Conservation (phyloP, 2,113 vertebrate species). For the Centropristis striata region DNA sequence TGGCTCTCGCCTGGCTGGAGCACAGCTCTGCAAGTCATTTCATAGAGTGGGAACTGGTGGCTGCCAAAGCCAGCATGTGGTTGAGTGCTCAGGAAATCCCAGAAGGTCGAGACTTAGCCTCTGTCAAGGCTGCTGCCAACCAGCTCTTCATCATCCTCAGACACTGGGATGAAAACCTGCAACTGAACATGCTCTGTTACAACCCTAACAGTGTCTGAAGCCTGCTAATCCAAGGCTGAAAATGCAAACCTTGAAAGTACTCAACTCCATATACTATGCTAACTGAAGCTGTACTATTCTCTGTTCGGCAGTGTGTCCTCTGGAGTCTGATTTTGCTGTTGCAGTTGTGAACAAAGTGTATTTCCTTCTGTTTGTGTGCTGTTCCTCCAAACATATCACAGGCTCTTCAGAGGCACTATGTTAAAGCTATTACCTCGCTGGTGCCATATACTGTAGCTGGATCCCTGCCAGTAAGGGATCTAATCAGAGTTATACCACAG, state of each 20-base stretch:
- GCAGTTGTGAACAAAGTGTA: conserved; percentile 70
- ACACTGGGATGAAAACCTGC: conserved; percentile 97
- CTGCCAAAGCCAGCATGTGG: conserved; percentile 95
- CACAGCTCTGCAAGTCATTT: conserved; percentile 94
- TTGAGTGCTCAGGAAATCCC: conserved; percentile 89
- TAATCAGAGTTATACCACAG: conserved; percentile 42
- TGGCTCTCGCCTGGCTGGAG: conserved; percentile 96
- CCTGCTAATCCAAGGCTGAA: background rate
- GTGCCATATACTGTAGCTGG: conserved; percentile 64
- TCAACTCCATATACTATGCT: conserved; percentile 71
- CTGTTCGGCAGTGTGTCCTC: conserved; percentile 45
- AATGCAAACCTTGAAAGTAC: conserved; percentile 6
- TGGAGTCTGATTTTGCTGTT: conserved; percentile 60
- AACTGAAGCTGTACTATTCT: conserved; percentile 57
- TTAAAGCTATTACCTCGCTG: conserved; percentile 64
- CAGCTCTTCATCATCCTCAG: conserved; percentile 97
- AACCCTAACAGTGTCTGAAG: conserved; percentile 91
- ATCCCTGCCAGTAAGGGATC: conserved; percentile 38
- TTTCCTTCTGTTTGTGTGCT: conserved; percentile 54
- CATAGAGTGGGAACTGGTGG: conserved; percentile 95
- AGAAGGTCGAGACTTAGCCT: conserved; percentile 85
- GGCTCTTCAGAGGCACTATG: conserved; percentile 56
- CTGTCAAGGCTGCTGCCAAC: conserved; percentile 90
- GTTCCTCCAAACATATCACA: conserved; percentile 77
- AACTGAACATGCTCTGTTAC: conserved; percentile 97